Conservation (phyloP, 2,113 vertebrate species). For the Patagioenas fasciata region DNA sequence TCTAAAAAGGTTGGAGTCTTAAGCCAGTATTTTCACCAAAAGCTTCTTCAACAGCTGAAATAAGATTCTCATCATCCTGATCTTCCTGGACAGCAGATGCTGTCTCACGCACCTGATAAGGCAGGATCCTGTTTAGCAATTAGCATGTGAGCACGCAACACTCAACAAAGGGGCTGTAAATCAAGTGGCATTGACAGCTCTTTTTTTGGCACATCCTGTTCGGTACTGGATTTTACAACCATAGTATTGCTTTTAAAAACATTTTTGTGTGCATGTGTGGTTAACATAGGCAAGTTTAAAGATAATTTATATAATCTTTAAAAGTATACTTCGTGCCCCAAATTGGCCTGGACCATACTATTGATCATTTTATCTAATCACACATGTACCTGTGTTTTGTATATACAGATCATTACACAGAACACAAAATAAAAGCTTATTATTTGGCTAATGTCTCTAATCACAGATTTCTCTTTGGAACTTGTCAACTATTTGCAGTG, state of each 20-base stretch:
- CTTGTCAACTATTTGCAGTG: not conserved
- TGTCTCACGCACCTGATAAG: not conserved
- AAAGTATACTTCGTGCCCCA: not conserved
- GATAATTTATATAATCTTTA: not conserved
- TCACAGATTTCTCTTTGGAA: not conserved
- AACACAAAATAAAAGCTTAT: not conserved
- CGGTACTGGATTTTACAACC: not conserved
- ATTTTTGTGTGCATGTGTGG: not conserved
- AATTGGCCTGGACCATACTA: not conserved
- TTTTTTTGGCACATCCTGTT: not conserved
- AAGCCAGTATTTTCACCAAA: not conserved
- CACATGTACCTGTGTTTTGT: not conserved
- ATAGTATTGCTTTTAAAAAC: not conserved
- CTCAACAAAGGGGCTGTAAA: not conserved
- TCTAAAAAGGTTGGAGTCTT: not conserved
- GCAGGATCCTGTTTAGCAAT: conserved; percentile 40
- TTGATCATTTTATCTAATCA: not conserved
- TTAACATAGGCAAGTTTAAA: not conserved
- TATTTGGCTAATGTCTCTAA: not conserved
- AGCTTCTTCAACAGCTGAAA: conserved; percentile 9
- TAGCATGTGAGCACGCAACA: not conserved
- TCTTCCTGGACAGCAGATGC: conserved; percentile 29
- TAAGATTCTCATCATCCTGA: conserved; percentile 3
- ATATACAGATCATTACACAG: not conserved
- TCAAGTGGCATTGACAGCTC: not conserved